Base-by-base conservation (phyloP, 64 coral and sea anemone genomes). In the Actinia equina region DNA sequence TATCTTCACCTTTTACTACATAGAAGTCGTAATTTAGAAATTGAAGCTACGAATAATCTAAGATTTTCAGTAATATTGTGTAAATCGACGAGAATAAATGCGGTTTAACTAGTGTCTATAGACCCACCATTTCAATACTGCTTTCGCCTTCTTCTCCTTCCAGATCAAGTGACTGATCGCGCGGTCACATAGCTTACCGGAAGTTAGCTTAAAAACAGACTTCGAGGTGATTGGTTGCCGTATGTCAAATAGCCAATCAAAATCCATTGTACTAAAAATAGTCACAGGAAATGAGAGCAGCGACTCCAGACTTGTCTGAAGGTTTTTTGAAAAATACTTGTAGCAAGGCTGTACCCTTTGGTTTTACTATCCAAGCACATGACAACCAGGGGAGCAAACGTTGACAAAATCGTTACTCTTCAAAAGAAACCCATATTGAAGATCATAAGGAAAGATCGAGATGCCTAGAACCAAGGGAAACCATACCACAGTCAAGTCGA, bases 181-280 rank as follows among this genome's bases (percentile, higher is more conserved):
- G 90, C 62, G 94, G 94, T 80, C 79, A 62, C 94, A 79, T 44
- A 77, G 88, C 88, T 67, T 84, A 93, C 88, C 94, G 94, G 94
- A 96, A 96, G 81, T 93, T 41, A 79, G 52, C 12, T 0, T 20
- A 67, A 5, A 2, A 52, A 71, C 22, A 9, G 13, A 14, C 89
- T 25, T 16, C 1, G 37, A 69, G 79, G 45, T 82, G 59, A 91
- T 91, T 91, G 89, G 89, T 10, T 41, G 37, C 41, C 78, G n/a
- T 13, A 45, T 61, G 37, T 87, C 6, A 52, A 70, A 25, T 6
- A 95, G 71, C 94, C 94, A 95, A 95, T 95, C 90, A 95, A 44
- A 77, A 71, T 46, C 13, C 6, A 52, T 54, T 65, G 27, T 53
- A 27, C 87, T 95, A 95, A 92, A 95, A 95, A 89, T 95, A 95